Conservation (phyloP, 2,113 vertebrate genomes). For the Hiodon tergisus region DNA sequence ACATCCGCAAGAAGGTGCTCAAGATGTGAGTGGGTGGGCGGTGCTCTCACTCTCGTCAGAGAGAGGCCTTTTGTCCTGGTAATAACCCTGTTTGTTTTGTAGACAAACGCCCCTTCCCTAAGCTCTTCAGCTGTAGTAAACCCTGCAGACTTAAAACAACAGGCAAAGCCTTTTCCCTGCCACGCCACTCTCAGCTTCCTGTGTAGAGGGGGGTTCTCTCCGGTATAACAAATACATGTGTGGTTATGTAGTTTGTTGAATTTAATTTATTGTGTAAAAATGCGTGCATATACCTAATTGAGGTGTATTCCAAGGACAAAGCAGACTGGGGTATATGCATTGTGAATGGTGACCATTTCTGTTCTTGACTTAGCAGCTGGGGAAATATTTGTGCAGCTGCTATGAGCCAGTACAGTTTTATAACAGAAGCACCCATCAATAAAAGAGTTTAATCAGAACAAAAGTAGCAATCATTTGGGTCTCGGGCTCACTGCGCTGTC, state of each 20-base stretch:
- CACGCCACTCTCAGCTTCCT: slow-evolving; percentile 26
- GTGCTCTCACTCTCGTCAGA: slow-evolving; percentile 51
- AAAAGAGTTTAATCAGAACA: too few relatives aligned
- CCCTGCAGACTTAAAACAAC: slow-evolving; percentile 21
- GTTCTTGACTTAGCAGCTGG: not conserved
- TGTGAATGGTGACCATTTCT: not conserved
- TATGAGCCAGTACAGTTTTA: not conserved
- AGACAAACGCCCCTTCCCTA: slow-evolving; percentile 59
- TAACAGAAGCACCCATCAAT: too few relatives aligned
- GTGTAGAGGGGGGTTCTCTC: not conserved
- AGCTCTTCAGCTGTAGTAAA: slow-evolving; percentile 35
- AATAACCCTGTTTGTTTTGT: slow-evolving; percentile 69
- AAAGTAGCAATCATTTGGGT: too few relatives aligned
- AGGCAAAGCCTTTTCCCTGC: slow-evolving; percentile 54
- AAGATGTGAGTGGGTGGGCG: slow-evolving; percentile 79
- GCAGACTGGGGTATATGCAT: not conserved
- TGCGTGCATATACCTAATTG: not conserved
- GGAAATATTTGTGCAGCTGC: not conserved
- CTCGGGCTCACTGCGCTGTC: too few relatives aligned
- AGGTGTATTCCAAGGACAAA: not conserved
- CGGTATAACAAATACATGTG: too few relatives aligned
- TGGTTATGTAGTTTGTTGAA: too few relatives aligned
- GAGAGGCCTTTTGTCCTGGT: slow-evolving; percentile 62
- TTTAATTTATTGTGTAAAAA: too few relatives aligned
- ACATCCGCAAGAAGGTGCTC: slow-evolving; percentile 94